Evolutionary conservation across 2,888 invertebrate species (phyloP), one percentile per base, ranked within the genome.

Genomic region (Lasioglossum vierecki): DNA sequence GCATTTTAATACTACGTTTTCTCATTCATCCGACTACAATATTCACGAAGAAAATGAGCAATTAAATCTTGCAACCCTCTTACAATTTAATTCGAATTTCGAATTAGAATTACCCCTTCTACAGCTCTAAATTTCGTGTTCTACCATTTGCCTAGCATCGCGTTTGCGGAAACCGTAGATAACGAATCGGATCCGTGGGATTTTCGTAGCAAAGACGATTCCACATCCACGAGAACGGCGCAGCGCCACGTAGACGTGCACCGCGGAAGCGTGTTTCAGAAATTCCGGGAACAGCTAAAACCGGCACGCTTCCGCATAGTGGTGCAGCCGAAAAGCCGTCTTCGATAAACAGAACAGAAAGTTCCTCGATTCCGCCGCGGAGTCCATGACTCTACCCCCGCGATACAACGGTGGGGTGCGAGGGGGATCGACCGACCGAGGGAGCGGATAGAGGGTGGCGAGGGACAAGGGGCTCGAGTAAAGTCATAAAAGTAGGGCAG

Each of bases 401-500:
- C 80, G 82, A 87, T 80, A 82, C 82, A 70, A 46, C 44, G 74
- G 35, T 26, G 68, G 35, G 79, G 73, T 44, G 66, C 49, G 75
- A 26, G 46, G 71, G 57, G 46, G 71, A 76, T 60, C 46, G 63
- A 26, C 71, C 22, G 68, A 46, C 66, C 41, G 74, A 70, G 57
- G 79, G 70, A 60, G 39, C 39, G 71, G 78, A 26, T 30, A n/a
- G 78, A 74, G 72, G 76, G 39, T 39, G 9, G 66, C 49, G 70
- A 63, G 76, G 72, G 30, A 46, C 49, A 72, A 76, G 76, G 88
- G 87, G 89, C 88, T 87, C 83, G 89, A 88, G 89, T 82, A 88
- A 89, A 90, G 90, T 91, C 92, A 93, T 93, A 93, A 94, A 94
- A 94, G 93, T 95, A 94, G 94, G 94, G 93, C 94, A 94, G 93